These are phyloP conservation scores for Diaprepes abbreviatus DNA, from an alignment of 2,888 invertebrate genomes.

Conservation along the genomic window DNA sequence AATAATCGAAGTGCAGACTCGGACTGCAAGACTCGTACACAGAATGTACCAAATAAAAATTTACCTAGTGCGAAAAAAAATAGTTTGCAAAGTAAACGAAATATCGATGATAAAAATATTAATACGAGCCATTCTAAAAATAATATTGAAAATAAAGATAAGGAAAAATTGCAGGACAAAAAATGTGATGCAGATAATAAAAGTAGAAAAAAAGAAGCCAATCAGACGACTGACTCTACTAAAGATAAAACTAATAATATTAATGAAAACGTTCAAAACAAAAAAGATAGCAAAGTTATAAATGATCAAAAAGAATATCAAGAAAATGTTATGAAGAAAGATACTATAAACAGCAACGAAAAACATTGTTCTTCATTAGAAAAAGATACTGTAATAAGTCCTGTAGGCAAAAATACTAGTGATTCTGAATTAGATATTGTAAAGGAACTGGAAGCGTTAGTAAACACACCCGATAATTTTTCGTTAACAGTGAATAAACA, in stretches of 20 bases:
- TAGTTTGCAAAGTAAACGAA: neutral
- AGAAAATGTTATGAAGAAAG: neutral
- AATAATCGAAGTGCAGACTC: neutral
- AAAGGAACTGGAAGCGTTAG: constrained; percentile 7
- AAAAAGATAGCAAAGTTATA: neutral
- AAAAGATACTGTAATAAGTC: neutral
- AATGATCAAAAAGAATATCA: neutral
- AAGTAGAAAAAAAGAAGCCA: neutral
- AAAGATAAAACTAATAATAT: neutral
- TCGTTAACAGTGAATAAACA: neutral
- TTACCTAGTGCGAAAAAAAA: neutral
- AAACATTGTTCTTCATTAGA: too few relatives aligned
- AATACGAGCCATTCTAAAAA: neutral
- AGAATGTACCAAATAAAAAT: neutral
- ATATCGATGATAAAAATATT: neutral
- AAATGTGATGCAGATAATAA: neutral
- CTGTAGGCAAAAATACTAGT: neutral
- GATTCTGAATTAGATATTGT: neutral
- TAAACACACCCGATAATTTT: neutral
- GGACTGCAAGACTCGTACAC: neutral
- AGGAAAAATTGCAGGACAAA: neutral
- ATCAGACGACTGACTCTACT: neutral
- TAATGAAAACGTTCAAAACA: neutral
- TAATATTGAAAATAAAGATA: neutral
- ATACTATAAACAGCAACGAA: neutral